Base-by-base conservation (phyloP, 2,888 invertebrate genomes). In the Pecten maximus region DNA sequence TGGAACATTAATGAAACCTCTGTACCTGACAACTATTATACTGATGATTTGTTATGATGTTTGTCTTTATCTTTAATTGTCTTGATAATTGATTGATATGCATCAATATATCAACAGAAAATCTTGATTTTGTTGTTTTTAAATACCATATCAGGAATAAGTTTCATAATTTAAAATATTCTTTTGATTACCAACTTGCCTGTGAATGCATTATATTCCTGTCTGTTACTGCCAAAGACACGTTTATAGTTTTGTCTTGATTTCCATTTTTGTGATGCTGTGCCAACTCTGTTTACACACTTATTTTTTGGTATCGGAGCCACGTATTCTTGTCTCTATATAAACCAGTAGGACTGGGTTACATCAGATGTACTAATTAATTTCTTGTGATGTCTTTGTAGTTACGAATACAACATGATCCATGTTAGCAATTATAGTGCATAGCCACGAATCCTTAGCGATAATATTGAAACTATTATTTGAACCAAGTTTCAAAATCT, bases 241-340 rank as follows among this genome's bases (percentile, higher is more conserved):
- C 35, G 35, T 74, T 74, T 35, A 74, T 15, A 74, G 35, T 28
- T 74, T 74, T 74, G 35, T 74, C 74, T 74, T 74, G 74, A 35
- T 74, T 74, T 74, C 74, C 74, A 74, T 35, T 74, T 74, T 35
- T 74, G 74, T 74, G 74, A 74, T 74, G 74, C 74, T 74, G 74
- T 74, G 74, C 74, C 74, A 74, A 74, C 74, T 74, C 35, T 28
- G 35, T 74, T 74, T 74, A 74, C 35, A 28, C 35, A 74, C 35
- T 74, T 74, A 74, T 10, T 35, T 74, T 74, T 74, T 28, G 74
- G 60, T 60, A 60, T 1, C 60, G 23, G 28, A 74, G 74, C 74
- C 35, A 28, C 10, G 74, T 35, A 28, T 74, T 74, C 74, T 74
- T 74, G 35, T 74, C 74, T 74, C 10, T n/a, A n/a, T 74, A 10